Conservation (phyloP, 2,888 invertebrate species). For the Synergus gifuensis region DNA sequence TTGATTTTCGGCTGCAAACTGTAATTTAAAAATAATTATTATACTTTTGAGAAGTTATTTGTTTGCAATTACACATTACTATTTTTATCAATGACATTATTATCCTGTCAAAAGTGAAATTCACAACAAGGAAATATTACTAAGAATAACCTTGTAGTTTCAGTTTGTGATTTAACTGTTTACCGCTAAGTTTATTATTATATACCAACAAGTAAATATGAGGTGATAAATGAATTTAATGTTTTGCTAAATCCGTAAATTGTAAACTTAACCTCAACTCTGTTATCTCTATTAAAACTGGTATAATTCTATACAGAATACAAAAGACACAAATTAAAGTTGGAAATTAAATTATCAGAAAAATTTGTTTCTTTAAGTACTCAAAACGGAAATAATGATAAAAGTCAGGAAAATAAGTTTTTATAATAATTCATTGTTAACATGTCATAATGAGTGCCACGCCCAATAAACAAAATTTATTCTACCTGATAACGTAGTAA, state of each 20-base stretch:
- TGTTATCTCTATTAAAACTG: background rate
- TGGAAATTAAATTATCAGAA: too few species aligned
- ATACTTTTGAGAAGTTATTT: too few species aligned
- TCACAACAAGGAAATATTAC: too few species aligned
- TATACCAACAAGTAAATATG: background rate
- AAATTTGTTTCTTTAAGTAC: background rate
- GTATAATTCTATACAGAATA: background rate
- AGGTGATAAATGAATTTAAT: background rate
- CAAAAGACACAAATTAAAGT: background rate
- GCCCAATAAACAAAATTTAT: slow-evolving; percentile 8
- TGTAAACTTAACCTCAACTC: slow-evolving; percentile 6
- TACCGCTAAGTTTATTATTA: too few species aligned
- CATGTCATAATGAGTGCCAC: slow-evolving; percentile 1
- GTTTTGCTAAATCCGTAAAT: background rate
- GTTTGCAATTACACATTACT: too few species aligned
- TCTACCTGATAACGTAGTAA: background rate
- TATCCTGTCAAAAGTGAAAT: too few species aligned
- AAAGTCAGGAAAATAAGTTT: background rate
- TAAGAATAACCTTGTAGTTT: too few species aligned
- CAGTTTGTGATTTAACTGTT: too few species aligned
- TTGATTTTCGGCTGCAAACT: background rate
- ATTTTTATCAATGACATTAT: too few species aligned
- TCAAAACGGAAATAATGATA: background rate
- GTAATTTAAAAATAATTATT: background rate
- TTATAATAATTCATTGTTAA: background rate